Base-by-base conservation (phyloP, 2,888 invertebrate species). In the Megaustenia siamemsis region DNA sequence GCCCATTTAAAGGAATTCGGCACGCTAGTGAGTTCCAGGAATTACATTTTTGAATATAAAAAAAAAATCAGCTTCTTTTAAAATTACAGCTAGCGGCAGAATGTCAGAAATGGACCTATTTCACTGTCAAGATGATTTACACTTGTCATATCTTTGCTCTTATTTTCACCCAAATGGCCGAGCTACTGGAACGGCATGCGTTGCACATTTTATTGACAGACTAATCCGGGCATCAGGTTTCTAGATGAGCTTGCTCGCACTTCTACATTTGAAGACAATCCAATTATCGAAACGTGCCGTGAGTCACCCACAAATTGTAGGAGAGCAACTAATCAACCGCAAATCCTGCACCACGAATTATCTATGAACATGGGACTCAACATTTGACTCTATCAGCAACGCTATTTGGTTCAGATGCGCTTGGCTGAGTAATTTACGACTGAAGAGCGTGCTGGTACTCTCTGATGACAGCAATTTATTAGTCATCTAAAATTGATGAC, bases 211-310 rank as follows among this genome's bases (percentile, higher is more conserved):
- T 49, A 73, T 73, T 45, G 49, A 49, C 49, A 2, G 49, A 73
- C 73, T 73, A 73, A 45, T 73, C 49, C 0, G 49, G 49, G 73
- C 73, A 45, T 73, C 49, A 69, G 69, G 69, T 69, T 69, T 40
- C 69, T 45, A 45, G 21, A 21, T 18, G 28, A 73, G 73, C 35
- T 73, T 21, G 24, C 43, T 6, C 32, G 18, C 15, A 32, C 18
- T 18, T 1, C 32, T 49, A 6, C 49, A 45, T 32, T 49, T 73
- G 45, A 18, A 49, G 73, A 32, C 35, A 28, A 49, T 73, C 49
- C 45, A 73, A 49, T 73, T 73, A 73, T 73, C 73, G 49, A 73
- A 49, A 49, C 49, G 45, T 49, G 32, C 49, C 45, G 45, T 73
- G 73, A 73, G 73, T 73, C 73, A 73, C 32, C 24, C 28, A 49